Base-by-base conservation (phyloP, 2,888 invertebrate genomes). In the Byasa hedistus region DNA sequence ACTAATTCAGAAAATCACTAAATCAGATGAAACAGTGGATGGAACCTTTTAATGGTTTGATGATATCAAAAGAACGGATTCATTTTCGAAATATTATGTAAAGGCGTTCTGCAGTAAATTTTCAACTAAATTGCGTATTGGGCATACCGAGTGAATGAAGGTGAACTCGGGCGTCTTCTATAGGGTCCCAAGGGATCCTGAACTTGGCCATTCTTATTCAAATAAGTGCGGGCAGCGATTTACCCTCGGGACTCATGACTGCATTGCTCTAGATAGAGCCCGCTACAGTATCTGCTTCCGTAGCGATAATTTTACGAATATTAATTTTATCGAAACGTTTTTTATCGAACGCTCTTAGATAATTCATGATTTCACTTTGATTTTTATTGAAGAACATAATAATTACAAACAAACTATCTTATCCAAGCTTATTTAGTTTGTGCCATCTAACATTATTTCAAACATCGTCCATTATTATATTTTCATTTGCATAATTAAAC, bases 141-240 rank as follows among this genome's bases (percentile, higher is more conserved):
- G 76, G 73, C 76, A 79, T 77, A 76, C 76, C 77, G 72, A 74
- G 74, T 77, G 75, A 72, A 74, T 72, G 74, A 75, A 75, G 76
- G 79, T 76, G 77, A 79, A 76, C 77, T 76, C 77, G 75, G 75
- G 77, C 74, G 80, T 39, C 65, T 61, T 52, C 55, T 78, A 78
- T 78, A 78, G 67, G 62, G 57, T 69, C 77, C 81, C 75, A 78
- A 64, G 68, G 81, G 79, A 77, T 74, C 73, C 72, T 65, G 75
- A 75, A 79, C 79, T 81, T 79, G 79, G 77, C 85, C 77, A 87
- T 89, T 89, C 87, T 89, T 87, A 90, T 90, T 90, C 87, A 89
- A 90, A 89, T 89, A 86, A 83, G 85, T 79, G 81, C 80, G 80
- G 83, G 76, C 83, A 79, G 77, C 79, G 86, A 85, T 85, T 86